Percentiles rank a stretch among this genome's conserved stretches.
Evolutionary conservation across 2,888 invertebrate species (phyloP).

Genomic region (Amblyjoppa proteus): DNA sequence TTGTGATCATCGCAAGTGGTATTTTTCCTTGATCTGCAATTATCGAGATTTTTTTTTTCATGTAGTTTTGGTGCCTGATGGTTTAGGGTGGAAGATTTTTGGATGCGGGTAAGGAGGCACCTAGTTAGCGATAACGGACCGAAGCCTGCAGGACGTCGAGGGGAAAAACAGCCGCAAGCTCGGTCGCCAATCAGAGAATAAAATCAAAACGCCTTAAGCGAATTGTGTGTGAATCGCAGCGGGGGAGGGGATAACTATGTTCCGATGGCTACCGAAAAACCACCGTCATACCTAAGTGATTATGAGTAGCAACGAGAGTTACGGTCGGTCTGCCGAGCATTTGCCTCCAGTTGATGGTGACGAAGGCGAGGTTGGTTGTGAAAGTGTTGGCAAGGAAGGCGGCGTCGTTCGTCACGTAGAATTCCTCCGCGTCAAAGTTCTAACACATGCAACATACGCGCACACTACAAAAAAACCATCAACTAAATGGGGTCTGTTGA

Average conservation of each 20-base stretch:
- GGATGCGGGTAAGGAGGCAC: constrained; percentile 20
- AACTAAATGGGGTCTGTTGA: not conserved
- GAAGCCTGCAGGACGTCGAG: constrained; percentile 1
- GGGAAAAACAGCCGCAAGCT: constrained; percentile 38
- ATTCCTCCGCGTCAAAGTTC: constrained; percentile 96
- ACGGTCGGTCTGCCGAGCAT: constrained; percentile 98
- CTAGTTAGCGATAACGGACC: constrained; percentile 14
- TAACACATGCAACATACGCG: constrained; percentile 86
- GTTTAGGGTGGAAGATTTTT: not conserved
- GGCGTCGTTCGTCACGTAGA: constrained; percentile 98
- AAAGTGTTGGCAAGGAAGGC: constrained; percentile 97
- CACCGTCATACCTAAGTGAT: constrained; percentile 91
- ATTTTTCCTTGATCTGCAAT: constrained; percentile 94
- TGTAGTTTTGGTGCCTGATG: not conserved
- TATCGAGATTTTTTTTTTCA: not conserved
- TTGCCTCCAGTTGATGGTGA: constrained; percentile 98
- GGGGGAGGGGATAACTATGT: not conserved
- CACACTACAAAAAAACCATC: constrained; percentile 57
- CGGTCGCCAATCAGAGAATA: constrained; percentile 23
- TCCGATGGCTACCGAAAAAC: constrained; percentile 25
- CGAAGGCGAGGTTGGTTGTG: constrained; percentile 96
- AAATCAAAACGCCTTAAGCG: not conserved
- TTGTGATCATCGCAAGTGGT: constrained; percentile 97
- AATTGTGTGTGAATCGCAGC: not conserved
- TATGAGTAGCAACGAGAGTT: constrained; percentile 94